Base-by-base conservation (phyloP, 2,113 vertebrate genomes). In the Hemichromis elongatus region DNA sequence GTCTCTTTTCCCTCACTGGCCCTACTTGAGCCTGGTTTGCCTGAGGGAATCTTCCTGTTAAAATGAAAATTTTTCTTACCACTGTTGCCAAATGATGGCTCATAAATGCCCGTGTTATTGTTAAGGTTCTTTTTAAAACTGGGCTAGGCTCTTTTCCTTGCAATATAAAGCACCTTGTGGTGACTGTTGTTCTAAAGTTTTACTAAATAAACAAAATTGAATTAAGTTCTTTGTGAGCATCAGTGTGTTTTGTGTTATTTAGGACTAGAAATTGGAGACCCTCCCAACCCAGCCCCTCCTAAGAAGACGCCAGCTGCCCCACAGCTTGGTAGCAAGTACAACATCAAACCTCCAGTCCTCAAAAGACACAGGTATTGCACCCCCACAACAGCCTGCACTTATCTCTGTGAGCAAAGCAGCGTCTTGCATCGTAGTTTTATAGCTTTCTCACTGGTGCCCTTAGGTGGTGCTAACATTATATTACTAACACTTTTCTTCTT, bases 241-340 rank as follows among this genome's bases (percentile, higher is more conserved):
- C 11, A 7, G 5, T 37, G 5, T 37, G 9, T 89, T 75, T 75
- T 52, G 2, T 86, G 26, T 68, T 83, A 13, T 90, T 9, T 40
- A 98, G 98, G 98, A 16, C 85, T 99, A 50, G 98, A 99, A 87
- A 95, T 75, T 98, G 86, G 98, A 99, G 81, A 96, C 45, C 45
- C 96, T 1, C 96, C 97, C 0, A 97, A 95, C 19, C 94, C 96
- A 3, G 90, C 92, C 6, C 97, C 96, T 0, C 83, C 95, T 4
- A 99, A 99, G 92, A 99, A 99, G 86, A 63, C 86, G 0, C 94
- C 96, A 0, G 42, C 80, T 7, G 90, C 97, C 0, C 96, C 96
- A 0, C 93, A 96, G 8, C 94, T 97, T 2, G 96, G 97, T 0
- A 97, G 98, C 94, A 99, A 99, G 82, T 99, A 99, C 94, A 98